Base-by-base conservation (phyloP, 2,113 vertebrate species). In the Ciconia stormi region DNA sequence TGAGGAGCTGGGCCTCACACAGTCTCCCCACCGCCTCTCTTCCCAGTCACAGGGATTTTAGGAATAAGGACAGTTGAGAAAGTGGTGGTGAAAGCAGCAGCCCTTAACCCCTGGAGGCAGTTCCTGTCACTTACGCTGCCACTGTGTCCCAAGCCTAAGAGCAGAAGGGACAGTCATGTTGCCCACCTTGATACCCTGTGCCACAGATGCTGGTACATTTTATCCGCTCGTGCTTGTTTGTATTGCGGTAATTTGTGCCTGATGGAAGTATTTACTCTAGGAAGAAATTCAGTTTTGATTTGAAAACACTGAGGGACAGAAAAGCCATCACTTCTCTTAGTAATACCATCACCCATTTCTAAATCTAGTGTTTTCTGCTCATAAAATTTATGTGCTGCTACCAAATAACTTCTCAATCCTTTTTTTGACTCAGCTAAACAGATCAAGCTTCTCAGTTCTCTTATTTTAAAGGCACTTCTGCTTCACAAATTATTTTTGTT, bases 221-320 rank as follows among this genome's bases (percentile, higher is more conserved):
- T 65, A 55, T 4, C 16, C 30, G 13, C 11, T 59, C 0, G 0
- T 40, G 19, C 16, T 50, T 83, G 8, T 46, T 62, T 25, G 5
- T 62, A 20, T 34, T 67, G 21, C 42, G 40, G 25, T 56, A 56
- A 61, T 23, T 70, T 58, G 34, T 67, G 44, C 7, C 30, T 88
- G 34, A 49, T 22, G 40, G 27, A 67, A 73, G 7, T 23, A 14
- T 47, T 56, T 58, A 61, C 16, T 62, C 10, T 40, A 27, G 49
- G 36, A 74, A 80, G 27, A 62, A 87, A 72, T 42, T 27, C 9
- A 34, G 40, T 49, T 65, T 72, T 72, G 15, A 32, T 71, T 6
- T 71, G n/a, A 78, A 77, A 82, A 63, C 7, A 38, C 13, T 18
- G 47, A 55, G 22, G 19, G 30, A 38, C n/a, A 59, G 26, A 66